A percentile compares a stretch with the other conserved stretches of the same genome.
phyloP scores from a whole-genome alignment of 2,888 invertebrate genomes.

The Pristionchus fissidentatus region DNA sequence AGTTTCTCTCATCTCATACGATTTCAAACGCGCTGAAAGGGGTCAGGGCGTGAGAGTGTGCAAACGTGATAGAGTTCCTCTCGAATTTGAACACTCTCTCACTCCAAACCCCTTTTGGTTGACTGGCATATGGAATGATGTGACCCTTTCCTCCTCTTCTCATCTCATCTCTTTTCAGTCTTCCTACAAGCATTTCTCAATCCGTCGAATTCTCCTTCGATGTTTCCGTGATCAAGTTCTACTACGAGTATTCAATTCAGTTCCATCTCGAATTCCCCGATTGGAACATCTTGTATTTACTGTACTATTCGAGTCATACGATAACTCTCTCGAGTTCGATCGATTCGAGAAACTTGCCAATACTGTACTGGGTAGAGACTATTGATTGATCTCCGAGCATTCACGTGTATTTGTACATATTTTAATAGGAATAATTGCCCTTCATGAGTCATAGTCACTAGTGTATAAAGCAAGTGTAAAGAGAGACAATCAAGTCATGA shows the following conservation, averaged over 20 bases:
- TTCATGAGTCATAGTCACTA: constrained; percentile 22
- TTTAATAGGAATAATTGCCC: constrained; percentile 14
- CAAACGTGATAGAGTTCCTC: no score
- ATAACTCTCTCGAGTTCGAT: constrained; percentile 18
- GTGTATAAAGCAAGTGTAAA: constrained; percentile 26
- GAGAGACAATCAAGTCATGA: background rate
- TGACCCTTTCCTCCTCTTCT: background rate
- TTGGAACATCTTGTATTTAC: constrained; percentile 43
- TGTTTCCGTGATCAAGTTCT: constrained; percentile 47
- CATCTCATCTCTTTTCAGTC: background rate
- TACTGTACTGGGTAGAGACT: background rate
- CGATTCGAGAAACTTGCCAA: constrained; percentile 9
- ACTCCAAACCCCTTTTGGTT: no score
- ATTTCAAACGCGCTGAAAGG: no score
- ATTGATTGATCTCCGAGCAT: background rate
- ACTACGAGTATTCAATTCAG: constrained; percentile 15
- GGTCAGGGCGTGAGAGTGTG: no score
- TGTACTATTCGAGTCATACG: constrained; percentile 36
- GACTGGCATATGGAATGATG: no score
- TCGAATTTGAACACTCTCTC: background rate
- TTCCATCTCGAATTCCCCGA: constrained; percentile 33
- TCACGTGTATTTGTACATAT: constrained; percentile 31
- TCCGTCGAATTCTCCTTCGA: constrained; percentile 45
- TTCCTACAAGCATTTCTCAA: background rate
- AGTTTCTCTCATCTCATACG: background rate